phyloP scores from a whole-genome alignment of 1,140 invertebrate genomes.

The Portunus trituberculatus region DNA sequence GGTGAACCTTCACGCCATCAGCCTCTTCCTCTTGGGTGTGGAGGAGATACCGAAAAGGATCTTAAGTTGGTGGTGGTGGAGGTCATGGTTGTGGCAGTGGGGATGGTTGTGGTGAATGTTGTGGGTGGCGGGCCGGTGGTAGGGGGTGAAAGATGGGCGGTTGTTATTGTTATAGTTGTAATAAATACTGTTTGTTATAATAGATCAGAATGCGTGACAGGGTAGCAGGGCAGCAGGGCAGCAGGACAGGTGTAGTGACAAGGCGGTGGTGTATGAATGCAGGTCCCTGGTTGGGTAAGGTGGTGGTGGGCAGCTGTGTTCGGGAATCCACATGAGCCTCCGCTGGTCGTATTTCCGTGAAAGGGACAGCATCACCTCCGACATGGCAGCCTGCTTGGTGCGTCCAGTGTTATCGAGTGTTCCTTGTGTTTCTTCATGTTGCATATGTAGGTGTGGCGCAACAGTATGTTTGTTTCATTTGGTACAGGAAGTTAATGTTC shows the following conservation, averaged over 20 bases:
- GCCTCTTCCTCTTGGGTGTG: slow-evolving; percentile 1
- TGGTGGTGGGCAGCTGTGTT: too few relatives aligned
- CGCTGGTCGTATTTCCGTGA: not conserved
- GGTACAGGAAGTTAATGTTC: not conserved
- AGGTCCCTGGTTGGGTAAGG: too few relatives aligned
- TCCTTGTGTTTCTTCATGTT: not conserved
- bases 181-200: too few relatives aligned
- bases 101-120: not conserved
- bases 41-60: not conserved
- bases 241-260: too few relatives aligned
- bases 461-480: not conserved
- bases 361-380: not conserved
- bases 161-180: too few relatives aligned
- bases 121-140: too few relatives aligned
- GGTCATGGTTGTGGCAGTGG: not conserved
- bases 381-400: too few relatives aligned
- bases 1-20: not conserved
- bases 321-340: too few relatives aligned
- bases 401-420: not conserved
- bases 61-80: not conserved
- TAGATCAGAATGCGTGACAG: too few relatives aligned
- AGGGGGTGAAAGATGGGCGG: too few relatives aligned
- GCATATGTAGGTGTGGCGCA: not conserved
- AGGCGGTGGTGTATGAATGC: too few relatives aligned
- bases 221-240: too few relatives aligned